These are phyloP conservation scores for Melanophora roralis DNA, from an alignment of 2,888 invertebrate genomes.

Conservation along the genomic window DNA sequence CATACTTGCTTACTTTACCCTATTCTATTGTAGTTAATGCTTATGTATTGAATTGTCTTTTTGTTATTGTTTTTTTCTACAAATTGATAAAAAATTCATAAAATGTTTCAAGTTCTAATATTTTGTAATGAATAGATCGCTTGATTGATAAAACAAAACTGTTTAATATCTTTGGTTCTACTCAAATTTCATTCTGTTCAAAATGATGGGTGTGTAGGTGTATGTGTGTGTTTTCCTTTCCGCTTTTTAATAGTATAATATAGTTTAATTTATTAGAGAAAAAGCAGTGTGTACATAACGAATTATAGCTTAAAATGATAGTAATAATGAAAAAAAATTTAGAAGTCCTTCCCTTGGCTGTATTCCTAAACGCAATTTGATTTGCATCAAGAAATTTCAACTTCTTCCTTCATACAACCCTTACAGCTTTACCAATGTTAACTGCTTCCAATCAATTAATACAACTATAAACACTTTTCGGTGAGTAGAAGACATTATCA, in stretches of 20 bases:
- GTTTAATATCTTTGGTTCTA: not conserved
- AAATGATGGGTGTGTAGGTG: not conserved
- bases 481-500: too few relatives aligned
- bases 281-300: constrained; percentile 14
- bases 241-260: not conserved
- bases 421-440: too few relatives aligned
- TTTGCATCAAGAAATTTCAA: too few relatives aligned
- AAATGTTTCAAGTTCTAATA: constrained; percentile 23
- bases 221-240: not conserved
- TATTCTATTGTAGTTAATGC: not conserved
- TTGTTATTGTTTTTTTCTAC: not conserved
- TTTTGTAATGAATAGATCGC: not conserved
- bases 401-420: too few relatives aligned
- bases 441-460: too few relatives aligned
- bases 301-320: too few relatives aligned
- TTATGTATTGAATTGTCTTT: not conserved
- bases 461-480: too few relatives aligned
- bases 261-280: not conserved
- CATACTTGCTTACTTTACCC: constrained; percentile 1
- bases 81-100: constrained; percentile 53
- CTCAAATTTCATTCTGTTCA: constrained; percentile 19
- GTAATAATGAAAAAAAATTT: too few relatives aligned
- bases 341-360: too few relatives aligned
- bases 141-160: constrained; percentile 11
- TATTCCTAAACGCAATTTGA: too few relatives aligned